Conservation (phyloP, 2,113 vertebrate species). For the Macaca mulatta region DNA sequence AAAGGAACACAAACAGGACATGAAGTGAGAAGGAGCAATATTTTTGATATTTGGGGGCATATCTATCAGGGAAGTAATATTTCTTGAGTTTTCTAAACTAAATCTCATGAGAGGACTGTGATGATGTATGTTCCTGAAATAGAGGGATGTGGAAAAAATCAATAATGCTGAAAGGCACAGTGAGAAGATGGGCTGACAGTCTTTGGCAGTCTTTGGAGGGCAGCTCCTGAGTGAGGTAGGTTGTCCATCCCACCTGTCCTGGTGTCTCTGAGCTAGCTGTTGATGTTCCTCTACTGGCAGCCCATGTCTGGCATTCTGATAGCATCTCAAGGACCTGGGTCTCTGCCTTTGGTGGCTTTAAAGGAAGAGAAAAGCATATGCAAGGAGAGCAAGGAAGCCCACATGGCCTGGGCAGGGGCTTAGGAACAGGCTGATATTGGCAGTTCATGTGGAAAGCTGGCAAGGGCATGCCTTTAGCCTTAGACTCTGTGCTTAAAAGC, state of each 20-base stretch:
- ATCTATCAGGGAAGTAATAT: constrained; percentile 43
- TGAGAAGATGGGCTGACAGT: neutral
- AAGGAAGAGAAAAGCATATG: neutral
- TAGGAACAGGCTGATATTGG: neutral
- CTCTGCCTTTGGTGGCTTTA: neutral
- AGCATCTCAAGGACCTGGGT: neutral
- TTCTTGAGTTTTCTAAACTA: constrained; percentile 48
- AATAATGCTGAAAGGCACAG: neutral
- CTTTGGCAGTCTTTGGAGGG: neutral
- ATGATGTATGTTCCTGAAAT: constrained; percentile 45
- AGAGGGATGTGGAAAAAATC: neutral
- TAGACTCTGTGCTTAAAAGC: neutral
- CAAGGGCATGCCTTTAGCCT: neutral
- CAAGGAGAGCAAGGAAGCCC: neutral
- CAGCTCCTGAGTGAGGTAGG: fast-evolving
- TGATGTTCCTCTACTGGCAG: neutral
- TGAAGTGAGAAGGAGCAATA: neutral
- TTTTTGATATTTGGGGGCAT: neutral
- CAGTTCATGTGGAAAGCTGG: neutral
- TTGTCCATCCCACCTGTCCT: neutral
- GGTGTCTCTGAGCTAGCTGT: neutral
- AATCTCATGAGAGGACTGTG: neutral
- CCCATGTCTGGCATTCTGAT: neutral
- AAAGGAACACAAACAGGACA: neutral
- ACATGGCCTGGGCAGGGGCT: fast-evolving